Conservation (phyloP, 2,888 invertebrate genomes). For the Fissipunctia ypsillon region DNA sequence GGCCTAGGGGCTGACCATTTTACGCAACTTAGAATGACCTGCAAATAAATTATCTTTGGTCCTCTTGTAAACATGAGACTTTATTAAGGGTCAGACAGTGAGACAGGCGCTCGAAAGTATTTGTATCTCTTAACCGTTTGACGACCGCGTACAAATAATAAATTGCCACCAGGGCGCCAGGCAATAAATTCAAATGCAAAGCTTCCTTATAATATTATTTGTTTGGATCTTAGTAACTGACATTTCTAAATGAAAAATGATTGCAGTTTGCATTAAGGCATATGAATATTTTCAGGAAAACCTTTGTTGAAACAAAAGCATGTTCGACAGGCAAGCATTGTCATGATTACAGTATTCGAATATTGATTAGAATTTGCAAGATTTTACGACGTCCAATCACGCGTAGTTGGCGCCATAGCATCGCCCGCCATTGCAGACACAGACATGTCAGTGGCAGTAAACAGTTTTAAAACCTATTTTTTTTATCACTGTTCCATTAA, state of each 20-base stretch:
- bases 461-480: constrained; percentile 1
- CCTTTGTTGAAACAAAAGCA: constrained; percentile 26
- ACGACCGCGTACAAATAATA: constrained; percentile 51
- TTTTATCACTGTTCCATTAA: constrained; percentile 12
- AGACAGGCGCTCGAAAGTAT: constrained; percentile 42
- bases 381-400: constrained; percentile 48
- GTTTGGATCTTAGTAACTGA: constrained; percentile 6
- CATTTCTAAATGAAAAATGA: constrained; percentile 23
- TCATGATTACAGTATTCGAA: constrained; percentile 25
- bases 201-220: constrained; percentile 38
- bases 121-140: constrained; percentile 58
- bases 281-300: constrained; percentile 20
- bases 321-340: not conserved
- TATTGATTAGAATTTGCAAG: constrained; percentile 40
- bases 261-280: not conserved
- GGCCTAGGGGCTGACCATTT: not conserved
- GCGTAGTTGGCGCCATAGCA: constrained; percentile 35
- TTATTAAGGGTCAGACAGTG: constrained; percentile 49
- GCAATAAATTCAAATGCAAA: constrained; percentile 48
- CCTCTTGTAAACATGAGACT: constrained; percentile 25
- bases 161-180: constrained; percentile 55
- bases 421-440: constrained; percentile 6
- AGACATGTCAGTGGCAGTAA: not conserved
- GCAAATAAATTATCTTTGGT: constrained; percentile 37
- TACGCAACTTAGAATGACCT: constrained; percentile 17